A percentile compares a stretch with the other conserved stretches of the same genome.
Evolutionary conservation across 1,140 invertebrate genomes (phyloP).

Genomic region (Drosophila lowei): DNA sequence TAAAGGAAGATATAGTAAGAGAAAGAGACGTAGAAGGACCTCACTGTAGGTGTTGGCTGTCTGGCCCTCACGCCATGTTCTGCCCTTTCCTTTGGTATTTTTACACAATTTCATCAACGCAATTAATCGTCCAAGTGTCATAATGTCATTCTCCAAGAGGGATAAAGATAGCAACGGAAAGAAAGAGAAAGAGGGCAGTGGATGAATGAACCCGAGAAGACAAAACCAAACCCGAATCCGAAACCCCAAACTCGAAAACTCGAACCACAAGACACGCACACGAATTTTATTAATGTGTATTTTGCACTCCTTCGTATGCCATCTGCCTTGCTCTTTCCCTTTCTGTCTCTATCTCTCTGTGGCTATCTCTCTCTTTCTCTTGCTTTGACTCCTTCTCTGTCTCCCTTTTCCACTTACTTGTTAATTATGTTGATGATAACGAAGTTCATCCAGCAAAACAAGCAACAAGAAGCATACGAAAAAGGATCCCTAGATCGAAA

Average conservation of each 20-base stretch:
- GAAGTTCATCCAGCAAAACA: conserved; percentile 43
- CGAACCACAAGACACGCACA: conserved; percentile 57
- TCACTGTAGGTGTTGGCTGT: conserved; percentile 12
- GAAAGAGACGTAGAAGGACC: conserved; percentile 9
- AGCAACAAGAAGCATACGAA: conserved; percentile 26
- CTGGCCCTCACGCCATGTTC: conserved; percentile 4
- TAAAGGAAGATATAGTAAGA: background rate
- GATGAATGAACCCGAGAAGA: conserved; percentile 3
- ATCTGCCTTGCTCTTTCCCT: conserved; percentile 2
- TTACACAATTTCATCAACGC: conserved; percentile 74
- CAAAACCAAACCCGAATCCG: no score
- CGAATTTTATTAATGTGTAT: conserved; percentile 65
- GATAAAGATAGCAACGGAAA: conserved; percentile 13
- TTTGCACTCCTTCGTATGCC: conserved; percentile 44
- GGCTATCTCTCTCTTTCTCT: no score
- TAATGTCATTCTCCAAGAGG: conserved; percentile 47
- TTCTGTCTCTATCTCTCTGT: no score
- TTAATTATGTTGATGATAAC: conserved; percentile 51
- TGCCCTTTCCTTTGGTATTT: conserved; percentile 19
- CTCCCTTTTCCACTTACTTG: background rate
- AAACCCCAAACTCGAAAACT: conserved; percentile 1
- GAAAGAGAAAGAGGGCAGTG: background rate
- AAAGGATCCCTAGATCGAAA: background rate
- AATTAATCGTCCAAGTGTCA: conserved; percentile 68
- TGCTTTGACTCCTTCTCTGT: background rate